These are phyloP conservation scores for Scotopteryx bipunctaria DNA, from an alignment of 2,888 invertebrate species.

Conservation along the genomic window DNA sequence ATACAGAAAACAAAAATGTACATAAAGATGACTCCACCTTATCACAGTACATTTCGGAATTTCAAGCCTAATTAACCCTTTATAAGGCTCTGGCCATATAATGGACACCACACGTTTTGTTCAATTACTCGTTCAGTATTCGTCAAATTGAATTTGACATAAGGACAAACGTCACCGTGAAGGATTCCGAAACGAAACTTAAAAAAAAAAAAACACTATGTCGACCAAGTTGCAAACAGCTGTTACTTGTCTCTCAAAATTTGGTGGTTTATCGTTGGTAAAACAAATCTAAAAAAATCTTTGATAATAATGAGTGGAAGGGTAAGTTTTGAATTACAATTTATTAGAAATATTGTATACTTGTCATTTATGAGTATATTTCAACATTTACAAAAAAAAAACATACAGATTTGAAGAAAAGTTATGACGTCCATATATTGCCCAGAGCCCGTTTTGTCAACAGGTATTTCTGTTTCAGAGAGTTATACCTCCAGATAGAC, in stretches of 20 bases:
- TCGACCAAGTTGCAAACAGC: constrained; percentile 10
- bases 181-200: constrained; percentile 2
- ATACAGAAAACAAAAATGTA: too few species aligned
- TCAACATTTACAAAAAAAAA: constrained; percentile 15
- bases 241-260: constrained; percentile 10
- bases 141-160: constrained; percentile 12
- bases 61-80: too few species aligned
- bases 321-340: constrained; percentile 30
- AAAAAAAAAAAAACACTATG: constrained; percentile 9
- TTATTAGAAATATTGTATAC: constrained; percentile 27
- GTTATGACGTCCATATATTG: constrained; percentile 30
- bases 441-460: constrained; percentile 27
- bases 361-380: constrained; percentile 23
- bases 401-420: constrained; percentile 25
- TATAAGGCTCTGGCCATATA: constrained; percentile 20
- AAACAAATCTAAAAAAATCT: constrained; percentile 26
- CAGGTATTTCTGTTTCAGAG: constrained; percentile 25
- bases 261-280: constrained; percentile 13
- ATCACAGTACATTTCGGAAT: too few species aligned
- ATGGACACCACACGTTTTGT: constrained; percentile 18
- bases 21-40: too few species aligned
- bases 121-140: constrained; percentile 15
- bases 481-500: constrained; percentile 20
- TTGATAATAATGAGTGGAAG: constrained; percentile 26
- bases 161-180: constrained; percentile 2